Conservation (phyloP, 1,140 invertebrate genomes). For the Neocloeon triangulifer region DNA sequence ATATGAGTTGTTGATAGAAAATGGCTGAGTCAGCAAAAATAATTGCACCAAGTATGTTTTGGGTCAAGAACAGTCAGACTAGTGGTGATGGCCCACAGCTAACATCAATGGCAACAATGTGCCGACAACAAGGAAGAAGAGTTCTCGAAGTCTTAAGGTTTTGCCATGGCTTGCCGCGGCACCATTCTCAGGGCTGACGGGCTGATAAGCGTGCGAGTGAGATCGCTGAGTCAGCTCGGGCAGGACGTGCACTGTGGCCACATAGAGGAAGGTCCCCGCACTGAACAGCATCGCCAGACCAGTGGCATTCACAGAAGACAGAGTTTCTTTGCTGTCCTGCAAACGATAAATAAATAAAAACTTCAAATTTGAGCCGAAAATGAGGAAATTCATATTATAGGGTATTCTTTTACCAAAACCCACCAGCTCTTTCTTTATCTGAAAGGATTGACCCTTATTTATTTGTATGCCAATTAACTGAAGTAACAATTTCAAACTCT, state of each 20-base stretch:
- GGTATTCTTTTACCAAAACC: too few species aligned
- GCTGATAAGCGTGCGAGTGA: slow-evolving; percentile 9
- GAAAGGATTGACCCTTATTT: slow-evolving; percentile 1
- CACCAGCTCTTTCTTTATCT: slow-evolving; percentile 2
- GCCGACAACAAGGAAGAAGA: slow-evolving; percentile 62
- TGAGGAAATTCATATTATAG: slow-evolving; percentile 2
- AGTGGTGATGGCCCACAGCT: slow-evolving; percentile 83
- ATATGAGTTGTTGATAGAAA: too few species aligned
- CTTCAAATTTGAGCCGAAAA: slow-evolving; percentile 6
- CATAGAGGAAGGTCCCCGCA: slow-evolving; percentile 95
- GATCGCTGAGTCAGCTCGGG: slow-evolving; percentile 56
- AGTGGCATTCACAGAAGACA: slow-evolving; percentile 74
- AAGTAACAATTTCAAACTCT: slow-evolving; percentile 16
- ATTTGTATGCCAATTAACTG: slow-evolving; percentile 1
- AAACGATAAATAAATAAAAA: slow-evolving; percentile 12
- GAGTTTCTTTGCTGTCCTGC: slow-evolving; percentile 36
- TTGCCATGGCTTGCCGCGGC: slow-evolving; percentile 21
- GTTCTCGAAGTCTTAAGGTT: slow-evolving; percentile 48
- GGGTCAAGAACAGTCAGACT: too few species aligned
- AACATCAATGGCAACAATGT: slow-evolving; percentile 68
- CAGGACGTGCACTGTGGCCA: slow-evolving; percentile 93
- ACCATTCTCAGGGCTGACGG: slow-evolving; percentile 4
- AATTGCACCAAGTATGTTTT: too few species aligned
- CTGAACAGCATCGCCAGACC: slow-evolving; percentile 96
- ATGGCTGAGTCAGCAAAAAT: too few species aligned